These are phyloP conservation scores for Mesocricetus auratus DNA, from an alignment of 2,113 vertebrate genomes.

Conservation along the genomic window DNA sequence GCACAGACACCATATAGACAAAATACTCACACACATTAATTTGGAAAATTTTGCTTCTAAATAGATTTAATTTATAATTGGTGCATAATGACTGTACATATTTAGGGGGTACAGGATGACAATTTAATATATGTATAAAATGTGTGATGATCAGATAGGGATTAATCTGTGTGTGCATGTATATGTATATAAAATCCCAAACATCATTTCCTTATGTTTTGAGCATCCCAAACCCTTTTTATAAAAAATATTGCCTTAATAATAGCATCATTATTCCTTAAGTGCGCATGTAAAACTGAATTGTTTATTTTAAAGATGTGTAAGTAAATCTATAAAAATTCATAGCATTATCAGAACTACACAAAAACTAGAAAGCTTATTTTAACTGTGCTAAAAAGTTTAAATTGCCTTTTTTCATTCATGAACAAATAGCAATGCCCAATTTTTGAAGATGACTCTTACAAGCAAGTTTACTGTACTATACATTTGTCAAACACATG, in stretches of 20 bases:
- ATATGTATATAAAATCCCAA: neutral
- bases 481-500: neutral
- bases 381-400: neutral
- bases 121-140: neutral
- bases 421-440: neutral
- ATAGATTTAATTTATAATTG: neutral
- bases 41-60: neutral
- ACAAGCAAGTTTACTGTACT: neutral
- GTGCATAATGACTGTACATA: neutral
- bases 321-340: neutral
- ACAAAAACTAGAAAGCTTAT: neutral
- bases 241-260: neutral
- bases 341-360: slow-evolving; percentile 6
- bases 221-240: neutral
- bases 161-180: neutral
- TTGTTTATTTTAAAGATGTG: neutral
- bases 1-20: neutral
- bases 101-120: neutral
- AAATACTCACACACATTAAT: neutral
- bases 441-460: neutral
- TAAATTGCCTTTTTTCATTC: slow-evolving; percentile 19
- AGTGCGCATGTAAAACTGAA: neutral
- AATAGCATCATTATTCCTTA: neutral
- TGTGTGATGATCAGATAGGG: neutral
- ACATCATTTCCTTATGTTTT: neutral